Percentiles rank a stretch among this genome's conserved stretches.
Conservation (phyloP, 1,140 invertebrate species). For the Rhagoletis zephyria region DNA sequence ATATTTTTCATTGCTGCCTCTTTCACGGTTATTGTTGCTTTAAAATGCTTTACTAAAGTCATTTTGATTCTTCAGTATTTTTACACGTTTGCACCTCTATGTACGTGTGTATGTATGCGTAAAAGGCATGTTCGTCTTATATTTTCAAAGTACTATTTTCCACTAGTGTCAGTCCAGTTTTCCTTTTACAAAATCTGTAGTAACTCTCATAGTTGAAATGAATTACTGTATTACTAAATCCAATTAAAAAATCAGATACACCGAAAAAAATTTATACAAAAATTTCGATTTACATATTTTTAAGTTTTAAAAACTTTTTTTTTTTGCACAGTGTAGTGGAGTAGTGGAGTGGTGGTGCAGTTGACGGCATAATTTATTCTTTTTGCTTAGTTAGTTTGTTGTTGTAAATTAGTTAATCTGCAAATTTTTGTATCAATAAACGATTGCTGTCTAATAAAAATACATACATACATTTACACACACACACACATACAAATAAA, state of each 20-base stretch:
- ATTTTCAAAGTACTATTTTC: constrained; percentile 14
- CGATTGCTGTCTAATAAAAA: background rate
- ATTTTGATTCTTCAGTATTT: background rate
- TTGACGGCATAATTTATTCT: constrained; percentile 36
- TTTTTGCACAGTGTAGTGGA: constrained; percentile 15
- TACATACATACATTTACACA: background rate
- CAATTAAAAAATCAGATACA: background rate
- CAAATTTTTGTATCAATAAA: background rate
- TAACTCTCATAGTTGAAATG: background rate
- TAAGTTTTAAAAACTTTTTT: background rate
- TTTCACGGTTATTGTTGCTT: background rate
- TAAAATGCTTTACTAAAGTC: constrained; percentile 45
- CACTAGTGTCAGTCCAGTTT: background rate
- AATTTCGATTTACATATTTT: background rate
- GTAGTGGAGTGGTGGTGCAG: constrained; percentile 9
- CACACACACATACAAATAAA: background rate
- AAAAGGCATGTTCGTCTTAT: background rate
- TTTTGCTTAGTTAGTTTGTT: background rate
- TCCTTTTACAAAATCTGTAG: background rate
- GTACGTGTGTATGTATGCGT: background rate
- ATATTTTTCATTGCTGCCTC: background rate
- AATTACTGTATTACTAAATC: no score
- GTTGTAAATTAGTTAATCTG: background rate
- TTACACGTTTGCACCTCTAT: no score
- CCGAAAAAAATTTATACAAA: background rate